Evolutionary conservation across 1,140 invertebrate species (phyloP), one percentile per base, ranked within the genome.

Genomic region (Cydia pomonella): DNA sequence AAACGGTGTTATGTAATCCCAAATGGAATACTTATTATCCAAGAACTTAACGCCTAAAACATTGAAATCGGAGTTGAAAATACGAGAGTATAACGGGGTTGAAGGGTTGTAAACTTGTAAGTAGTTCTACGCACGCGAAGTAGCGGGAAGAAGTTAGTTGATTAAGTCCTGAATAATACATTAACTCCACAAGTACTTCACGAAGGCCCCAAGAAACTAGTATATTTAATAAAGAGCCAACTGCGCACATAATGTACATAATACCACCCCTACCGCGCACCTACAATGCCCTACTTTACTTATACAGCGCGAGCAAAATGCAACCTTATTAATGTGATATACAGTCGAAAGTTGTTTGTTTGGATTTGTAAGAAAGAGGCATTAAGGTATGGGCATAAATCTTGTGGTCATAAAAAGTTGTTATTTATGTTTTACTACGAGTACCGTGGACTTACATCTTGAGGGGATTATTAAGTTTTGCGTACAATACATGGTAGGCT

Each of bases 171-270:
- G 13, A 44, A 44, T 4, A 44, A 44, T 38, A 10, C 5, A 38
- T 44, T 44, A 44, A 44, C 47, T 50, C 47, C 47, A 6, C 16
- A 38, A 10, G 33, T 50, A 50, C n/a, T 50, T n/a, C 47, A 0
- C 47, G 16, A 16, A 16, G 12, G n/a, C 47, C 4, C n/a, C 21
- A 59, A 21, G 53, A 59, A 59, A 59, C 21, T 23, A 59, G 1
- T 59, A 23, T 23, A 59, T 59, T 59, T 23, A 59, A 59, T 59
- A 59, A 59, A 59, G 53, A 59, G n/a, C 18, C 50, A 53, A 53
- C 50, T 53, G 50, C 50, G 50, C n/a, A n/a, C 47, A 53, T 1
- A 53, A 18, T 53, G 50, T 53, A 53, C 50, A 53, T 53, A 53
- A 53, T 53, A 53, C 50, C 50, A n/a, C 7, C 50, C 50, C n/a